Percentiles rank a stretch among this genome's conserved stretches.
These are phyloP conservation scores for Trichonephila clavipes DNA, from an alignment of 1,140 invertebrate genomes.

Conservation along the genomic window DNA sequence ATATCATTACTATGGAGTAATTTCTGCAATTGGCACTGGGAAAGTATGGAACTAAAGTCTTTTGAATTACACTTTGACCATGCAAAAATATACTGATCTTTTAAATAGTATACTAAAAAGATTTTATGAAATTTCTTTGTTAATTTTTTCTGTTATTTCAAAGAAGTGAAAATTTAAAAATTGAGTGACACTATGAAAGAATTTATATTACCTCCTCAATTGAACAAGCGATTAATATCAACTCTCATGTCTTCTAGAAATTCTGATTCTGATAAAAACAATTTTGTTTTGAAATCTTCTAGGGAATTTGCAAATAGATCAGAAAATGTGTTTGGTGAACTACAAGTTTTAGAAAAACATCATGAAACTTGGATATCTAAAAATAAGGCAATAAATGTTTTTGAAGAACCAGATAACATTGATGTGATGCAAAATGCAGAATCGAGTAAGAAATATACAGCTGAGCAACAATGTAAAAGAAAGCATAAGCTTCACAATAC, in stretches of 20 bases:
- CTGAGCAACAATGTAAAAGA: background rate
- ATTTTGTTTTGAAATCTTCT: conserved; percentile 40
- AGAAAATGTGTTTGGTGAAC: conserved; percentile 30
- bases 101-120: too few species aligned
- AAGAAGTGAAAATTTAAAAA: background rate
- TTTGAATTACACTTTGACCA: too few species aligned
- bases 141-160: too few species aligned
- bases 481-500: background rate
- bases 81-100: too few species aligned
- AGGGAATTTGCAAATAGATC: conserved; percentile 59
- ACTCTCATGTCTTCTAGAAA: conserved; percentile 29
- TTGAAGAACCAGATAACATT: background rate
- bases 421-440: background rate
- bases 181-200: background rate
- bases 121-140: too few species aligned
- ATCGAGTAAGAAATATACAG: background rate
- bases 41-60: too few species aligned
- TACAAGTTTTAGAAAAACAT: conserved; percentile 19
- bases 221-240: conserved; percentile 52
- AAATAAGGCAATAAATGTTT: conserved; percentile 36
- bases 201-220: background rate
- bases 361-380: conserved; percentile 61
- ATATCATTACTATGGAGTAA: too few species aligned
- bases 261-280: background rate
- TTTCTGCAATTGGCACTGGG: too few species aligned